Evolutionary conservation across 2,797 vertebrate species (phyloP).

Genomic region (Euphonia xanthogaster): DNA sequence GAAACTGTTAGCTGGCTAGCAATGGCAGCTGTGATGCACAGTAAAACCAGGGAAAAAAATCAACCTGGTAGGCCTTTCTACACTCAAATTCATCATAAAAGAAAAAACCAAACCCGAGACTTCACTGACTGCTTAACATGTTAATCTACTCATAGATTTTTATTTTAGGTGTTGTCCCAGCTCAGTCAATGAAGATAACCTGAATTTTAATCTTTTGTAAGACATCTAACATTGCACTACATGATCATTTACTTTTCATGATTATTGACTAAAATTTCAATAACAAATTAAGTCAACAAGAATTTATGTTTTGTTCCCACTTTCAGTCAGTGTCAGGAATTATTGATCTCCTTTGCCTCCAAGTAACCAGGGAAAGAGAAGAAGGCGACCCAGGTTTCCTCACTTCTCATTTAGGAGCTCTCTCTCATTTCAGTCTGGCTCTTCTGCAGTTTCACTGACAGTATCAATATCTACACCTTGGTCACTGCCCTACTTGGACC

Average conservation of each 20-base stretch:
- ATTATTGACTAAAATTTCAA: slow-evolving; percentile 77
- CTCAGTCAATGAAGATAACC: slow-evolving; percentile 72
- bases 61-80: not conserved
- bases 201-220: slow-evolving; percentile 74
- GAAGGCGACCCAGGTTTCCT: not conserved
- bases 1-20: slow-evolving; percentile 53
- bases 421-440: not conserved
- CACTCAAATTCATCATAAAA: slow-evolving; percentile 16
- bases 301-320: slow-evolving; percentile 70
- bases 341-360: slow-evolving; percentile 66
- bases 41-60: not conserved
- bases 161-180: slow-evolving; percentile 64
- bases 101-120: not conserved
- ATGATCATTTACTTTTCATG: slow-evolving; percentile 68
- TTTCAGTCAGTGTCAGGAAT: slow-evolving; percentile 69
- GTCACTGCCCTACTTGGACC: not conserved
- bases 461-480: not conserved
- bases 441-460: not conserved
- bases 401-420: not conserved
- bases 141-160: slow-evolving; percentile 70
- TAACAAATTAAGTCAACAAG: slow-evolving; percentile 74
- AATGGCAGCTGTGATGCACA: slow-evolving; percentile 35
- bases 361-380: slow-evolving; percentile 58
- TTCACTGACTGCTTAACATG: slow-evolving; percentile 47
- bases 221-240: slow-evolving; percentile 63